phyloP scores from a whole-genome alignment of 2,888 invertebrate species.

The Balanococcus diminutus region DNA sequence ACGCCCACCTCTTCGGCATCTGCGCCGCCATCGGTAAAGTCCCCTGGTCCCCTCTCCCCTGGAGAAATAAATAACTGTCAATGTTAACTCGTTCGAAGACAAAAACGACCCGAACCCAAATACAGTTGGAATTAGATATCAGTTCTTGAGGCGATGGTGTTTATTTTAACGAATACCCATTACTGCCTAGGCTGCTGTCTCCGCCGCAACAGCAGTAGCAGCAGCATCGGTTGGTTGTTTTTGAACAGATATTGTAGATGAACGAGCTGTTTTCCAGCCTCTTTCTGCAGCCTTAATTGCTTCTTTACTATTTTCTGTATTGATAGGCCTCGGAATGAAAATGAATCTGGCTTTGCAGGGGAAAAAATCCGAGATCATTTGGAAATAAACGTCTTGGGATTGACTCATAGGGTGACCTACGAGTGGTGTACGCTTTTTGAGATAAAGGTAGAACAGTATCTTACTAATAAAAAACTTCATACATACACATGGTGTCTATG shows the following conservation, averaged over 20 bases:
- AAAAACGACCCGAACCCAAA: neutral
- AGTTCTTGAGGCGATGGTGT: neutral
- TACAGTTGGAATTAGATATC: neutral
- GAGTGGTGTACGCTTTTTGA: too few species aligned
- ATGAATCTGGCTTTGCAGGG: too few species aligned
- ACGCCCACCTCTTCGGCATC: neutral
- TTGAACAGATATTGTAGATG: neutral
- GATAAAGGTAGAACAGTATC: too few species aligned
- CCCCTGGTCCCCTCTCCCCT: too few species aligned
- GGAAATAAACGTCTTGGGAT: too few species aligned
- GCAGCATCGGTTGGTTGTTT: neutral
- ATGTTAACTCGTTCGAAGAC: constrained; percentile 38
- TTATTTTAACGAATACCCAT: constrained; percentile 17
- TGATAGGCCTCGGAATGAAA: too few species aligned
- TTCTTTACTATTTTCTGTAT: too few species aligned
- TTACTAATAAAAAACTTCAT: too few species aligned
- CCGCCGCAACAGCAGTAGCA: neutral
- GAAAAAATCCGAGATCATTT: too few species aligned
- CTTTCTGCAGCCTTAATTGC: neutral
- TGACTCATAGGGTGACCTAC: too few species aligned
- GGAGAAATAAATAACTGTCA: constrained; percentile 38
- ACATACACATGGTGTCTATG: too few species aligned
- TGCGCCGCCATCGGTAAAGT: neutral
- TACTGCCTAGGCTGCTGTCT: neutral
- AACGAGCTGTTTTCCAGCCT: neutral